phyloP scores from a whole-genome alignment of 2,888 invertebrate genomes.

The Melanargia galathea region DNA sequence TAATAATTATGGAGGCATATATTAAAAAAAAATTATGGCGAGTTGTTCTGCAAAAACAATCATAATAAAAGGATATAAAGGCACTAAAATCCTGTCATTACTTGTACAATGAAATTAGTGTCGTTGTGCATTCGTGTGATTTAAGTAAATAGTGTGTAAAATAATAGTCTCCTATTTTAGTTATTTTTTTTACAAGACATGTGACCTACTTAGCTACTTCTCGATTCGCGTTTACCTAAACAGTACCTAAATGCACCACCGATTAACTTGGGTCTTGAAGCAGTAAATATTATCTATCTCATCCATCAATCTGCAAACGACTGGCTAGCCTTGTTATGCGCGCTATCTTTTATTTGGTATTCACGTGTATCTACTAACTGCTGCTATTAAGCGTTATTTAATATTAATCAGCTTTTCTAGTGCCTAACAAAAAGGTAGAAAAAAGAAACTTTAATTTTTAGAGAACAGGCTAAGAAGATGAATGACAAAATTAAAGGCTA shows the following conservation, averaged over 20 bases:
- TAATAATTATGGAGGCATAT: too few species aligned
- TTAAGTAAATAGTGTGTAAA: too few species aligned
- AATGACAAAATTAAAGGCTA: too few species aligned
- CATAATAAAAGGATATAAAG: too few species aligned
- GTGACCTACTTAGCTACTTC: neutral
- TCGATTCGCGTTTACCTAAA: conserved; percentile 11
- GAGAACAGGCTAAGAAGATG: too few species aligned
- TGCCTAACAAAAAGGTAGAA: too few species aligned
- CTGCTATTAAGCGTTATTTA: conserved; percentile 7
- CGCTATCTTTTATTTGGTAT: conserved; percentile 24
- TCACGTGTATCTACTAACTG: conserved; percentile 12
- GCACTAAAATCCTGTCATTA: too few species aligned
- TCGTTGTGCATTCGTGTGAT: too few species aligned
- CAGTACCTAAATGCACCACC: conserved; percentile 14
- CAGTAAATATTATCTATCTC: conserved; percentile 34
- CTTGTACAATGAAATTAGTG: too few species aligned
- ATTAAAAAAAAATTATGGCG: too few species aligned
- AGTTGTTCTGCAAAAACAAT: too few species aligned
- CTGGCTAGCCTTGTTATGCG: conserved; percentile 28
- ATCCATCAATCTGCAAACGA: conserved; percentile 31
- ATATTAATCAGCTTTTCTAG: neutral
- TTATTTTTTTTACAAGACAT: neutral
- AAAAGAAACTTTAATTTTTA: too few species aligned
- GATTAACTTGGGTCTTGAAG: conserved; percentile 15
- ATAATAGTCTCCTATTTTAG: neutral